Percentiles rank a stretch among this genome's conserved stretches.
Evolutionary conservation across 2,888 invertebrate genomes (phyloP).

Genomic region (Colostygia pectinataria): DNA sequence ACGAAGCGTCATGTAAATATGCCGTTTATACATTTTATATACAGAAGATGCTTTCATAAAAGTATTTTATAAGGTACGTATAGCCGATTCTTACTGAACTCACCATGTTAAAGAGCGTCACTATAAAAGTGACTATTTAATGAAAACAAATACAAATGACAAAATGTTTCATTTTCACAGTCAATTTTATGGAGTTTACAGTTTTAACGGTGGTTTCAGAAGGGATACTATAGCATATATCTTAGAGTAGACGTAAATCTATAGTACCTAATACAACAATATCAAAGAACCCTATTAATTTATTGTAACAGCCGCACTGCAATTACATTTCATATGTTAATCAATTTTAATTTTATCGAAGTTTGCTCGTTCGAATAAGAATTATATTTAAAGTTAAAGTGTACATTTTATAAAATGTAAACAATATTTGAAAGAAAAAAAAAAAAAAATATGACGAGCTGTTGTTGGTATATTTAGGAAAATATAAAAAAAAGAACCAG

Average conservation of each 20-base stretch:
- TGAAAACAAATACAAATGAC: slow-evolving; percentile 22
- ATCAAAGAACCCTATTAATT: slow-evolving; percentile 60
- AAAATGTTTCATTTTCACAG: slow-evolving; percentile 24
- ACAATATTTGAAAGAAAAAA: slow-evolving; percentile 50
- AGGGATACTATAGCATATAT: slow-evolving; percentile 56
- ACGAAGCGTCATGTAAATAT: slow-evolving; percentile 69
- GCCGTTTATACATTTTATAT: slow-evolving; percentile 54
- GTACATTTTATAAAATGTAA: slow-evolving; percentile 68
- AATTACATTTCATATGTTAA: slow-evolving; percentile 78
- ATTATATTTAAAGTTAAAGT: slow-evolving; percentile 76
- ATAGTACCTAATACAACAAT: slow-evolving; percentile 79
- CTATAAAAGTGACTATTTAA: slow-evolving; percentile 26
- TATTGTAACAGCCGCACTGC: slow-evolving; percentile 47
- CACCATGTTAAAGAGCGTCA: slow-evolving; percentile 29
- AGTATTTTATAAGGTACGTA: slow-evolving; percentile 55
- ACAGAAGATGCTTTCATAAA: slow-evolving; percentile 68
- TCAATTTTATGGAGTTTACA: slow-evolving; percentile 24
- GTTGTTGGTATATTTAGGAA: slow-evolving; percentile 83
- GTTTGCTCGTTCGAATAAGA: slow-evolving; percentile 82
- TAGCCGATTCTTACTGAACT: slow-evolving; percentile 23
- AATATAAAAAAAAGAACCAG: slow-evolving; percentile 80
- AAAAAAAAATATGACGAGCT: slow-evolving; percentile 61
- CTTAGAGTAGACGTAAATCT: slow-evolving; percentile 75
- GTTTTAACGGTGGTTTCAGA: slow-evolving; percentile 22
- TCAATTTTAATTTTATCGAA: slow-evolving; percentile 82